Evolutionary conservation across 2,797 vertebrate species (phyloP), one percentile per base, ranked within the genome.

Genomic region (Acanthopagrus latus): DNA sequence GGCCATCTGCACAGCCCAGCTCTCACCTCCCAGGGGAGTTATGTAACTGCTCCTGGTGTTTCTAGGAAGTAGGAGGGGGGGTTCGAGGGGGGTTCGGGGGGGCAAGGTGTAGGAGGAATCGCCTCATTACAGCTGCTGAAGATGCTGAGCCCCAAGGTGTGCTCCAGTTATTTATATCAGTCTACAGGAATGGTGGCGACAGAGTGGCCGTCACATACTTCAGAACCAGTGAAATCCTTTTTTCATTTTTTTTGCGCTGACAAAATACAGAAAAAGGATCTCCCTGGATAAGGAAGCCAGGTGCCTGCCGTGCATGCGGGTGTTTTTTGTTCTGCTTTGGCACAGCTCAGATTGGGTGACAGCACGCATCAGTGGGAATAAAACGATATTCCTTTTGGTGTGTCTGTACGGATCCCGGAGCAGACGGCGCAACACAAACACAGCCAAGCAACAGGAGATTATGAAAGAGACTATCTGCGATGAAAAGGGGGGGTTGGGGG

Each of bases 381-480:
- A 58, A 55, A 59, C 1, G 0, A 64, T 47, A n/a, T 56, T 29
- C n/a, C 73, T 74, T 74, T 76, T 72, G 47, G 69, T 88, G 76
- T 66, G 48, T 47, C 68, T 56, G 5, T n/a, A 41, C 63, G 56
- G 80, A 71, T 74, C 52, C 66, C 44, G 12, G 67, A 76, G 51
- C 48, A 74, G 47, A 84, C 67, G 20, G 67, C 10, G 58, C 70
- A 78, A 25, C 71, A 3, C 17, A 71, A 57, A 69, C 67, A 71
- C 81, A 76, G 84, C 59, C 58, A 59, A 83, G 88, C 89, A 92
- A 92, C 90, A 91, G 89, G 88, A 84, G 82, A 77, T 67, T 80
- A 66, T 85, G 38, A 89, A 84, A 89, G 79, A 77, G 73, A 46
- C 70, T 59, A 6, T 68, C 78, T 74, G 72, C 14, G 27, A 87